These are phyloP conservation scores for Schizotus pectinicornis DNA, from an alignment of 2,888 invertebrate genomes.

Conservation along the genomic window DNA sequence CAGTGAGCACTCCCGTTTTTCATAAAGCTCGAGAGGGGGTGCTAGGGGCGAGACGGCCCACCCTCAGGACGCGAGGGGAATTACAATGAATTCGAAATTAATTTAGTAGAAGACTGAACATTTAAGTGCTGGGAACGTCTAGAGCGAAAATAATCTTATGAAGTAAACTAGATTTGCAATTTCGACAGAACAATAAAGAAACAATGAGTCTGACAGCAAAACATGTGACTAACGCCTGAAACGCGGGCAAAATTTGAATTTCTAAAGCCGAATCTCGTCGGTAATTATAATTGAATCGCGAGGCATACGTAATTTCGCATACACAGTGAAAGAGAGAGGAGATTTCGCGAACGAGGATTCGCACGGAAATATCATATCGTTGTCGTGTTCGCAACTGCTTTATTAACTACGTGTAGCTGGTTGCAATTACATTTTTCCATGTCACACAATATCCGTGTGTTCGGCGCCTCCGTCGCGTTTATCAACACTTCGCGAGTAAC, in stretches of 20 bases:
- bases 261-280: constrained; percentile 11
- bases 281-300: constrained; percentile 22
- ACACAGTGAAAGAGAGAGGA: neutral
- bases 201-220: constrained; percentile 15
- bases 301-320: constrained; percentile 7
- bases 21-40: constrained; percentile 19
- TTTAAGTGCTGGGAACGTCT: constrained; percentile 41
- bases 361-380: constrained; percentile 1
- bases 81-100: constrained; percentile 51
- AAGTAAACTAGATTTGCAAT: constrained; percentile 32
- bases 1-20: constrained; percentile 25
- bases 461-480: constrained; percentile 18
- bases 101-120: constrained; percentile 51
- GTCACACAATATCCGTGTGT: constrained; percentile 19
- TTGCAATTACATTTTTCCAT: constrained; percentile 25
- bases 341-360: constrained; percentile 1
- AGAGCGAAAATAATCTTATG: constrained; percentile 39
- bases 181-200: constrained; percentile 22
- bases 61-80: constrained; percentile 35
- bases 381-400: constrained; percentile 1
- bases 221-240: constrained; percentile 11
- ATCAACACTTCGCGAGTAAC: constrained; percentile 4
- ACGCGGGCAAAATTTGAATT: constrained; percentile 15
- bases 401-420: constrained; percentile 21
- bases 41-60: constrained; percentile 12